Evolutionary conservation across 53 echinoderm and acorn worm genomes (phyloP).

Genomic region (Hippasteria phrygiana): DNA sequence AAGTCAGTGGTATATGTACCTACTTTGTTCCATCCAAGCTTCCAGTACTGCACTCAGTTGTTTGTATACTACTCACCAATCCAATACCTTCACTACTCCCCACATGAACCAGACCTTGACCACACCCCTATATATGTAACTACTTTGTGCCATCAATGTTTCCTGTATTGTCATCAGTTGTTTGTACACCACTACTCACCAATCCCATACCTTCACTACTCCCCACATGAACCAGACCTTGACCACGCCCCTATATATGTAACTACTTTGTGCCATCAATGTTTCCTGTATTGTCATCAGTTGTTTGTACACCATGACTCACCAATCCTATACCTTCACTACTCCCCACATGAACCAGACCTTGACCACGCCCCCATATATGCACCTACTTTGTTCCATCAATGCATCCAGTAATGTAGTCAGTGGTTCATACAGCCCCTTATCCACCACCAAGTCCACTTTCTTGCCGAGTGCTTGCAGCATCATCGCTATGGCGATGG

Average conservation of each 20-base stretch:
- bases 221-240: too few relatives aligned
- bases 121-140: too few relatives aligned
- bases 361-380: not conserved
- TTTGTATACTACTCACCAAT: too few relatives aligned
- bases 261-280: slow-evolving; percentile 74
- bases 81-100: too few relatives aligned
- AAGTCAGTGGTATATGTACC: too few relatives aligned
- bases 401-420: slow-evolving; percentile 60
- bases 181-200: not conserved
- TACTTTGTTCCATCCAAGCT: too few relatives aligned
- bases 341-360: not conserved
- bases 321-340: not conserved
- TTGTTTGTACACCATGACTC: not conserved
- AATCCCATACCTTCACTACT: too few relatives aligned
- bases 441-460: slow-evolving; percentile 73
- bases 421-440: slow-evolving; percentile 67
- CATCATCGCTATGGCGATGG: slow-evolving; percentile 80
- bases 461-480: slow-evolving; percentile 82
- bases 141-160: too few relatives aligned
- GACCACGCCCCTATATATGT: not conserved
- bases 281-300: slow-evolving; percentile 35
- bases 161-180: too few relatives aligned
- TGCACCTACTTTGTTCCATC: slow-evolving; percentile 69
- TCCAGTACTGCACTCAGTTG: too few relatives aligned
- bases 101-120: too few relatives aligned